Percentiles rank a stretch among this genome's conserved stretches.
Evolutionary conservation across 2,888 invertebrate species (phyloP).

Genomic region (Ypsolopha scabrella): DNA sequence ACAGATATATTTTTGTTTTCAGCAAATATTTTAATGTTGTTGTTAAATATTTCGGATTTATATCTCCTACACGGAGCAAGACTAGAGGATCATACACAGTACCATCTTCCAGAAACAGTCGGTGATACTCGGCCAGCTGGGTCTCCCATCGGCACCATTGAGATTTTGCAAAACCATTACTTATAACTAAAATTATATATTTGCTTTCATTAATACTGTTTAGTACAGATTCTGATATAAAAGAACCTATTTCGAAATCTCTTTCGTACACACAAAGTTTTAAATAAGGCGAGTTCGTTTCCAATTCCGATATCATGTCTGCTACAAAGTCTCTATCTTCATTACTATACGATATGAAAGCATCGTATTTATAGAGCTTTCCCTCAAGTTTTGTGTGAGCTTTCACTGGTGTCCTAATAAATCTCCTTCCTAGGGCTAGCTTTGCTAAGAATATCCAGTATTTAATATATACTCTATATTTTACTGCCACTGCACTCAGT

Average conservation of each 20-base stretch:
- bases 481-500: constrained; percentile 32
- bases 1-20: constrained; percentile 74
- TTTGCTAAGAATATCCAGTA: constrained; percentile 70
- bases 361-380: constrained; percentile 64
- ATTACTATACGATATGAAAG: constrained; percentile 72
- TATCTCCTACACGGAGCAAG: constrained; percentile 72
- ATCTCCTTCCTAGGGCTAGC: constrained; percentile 55
- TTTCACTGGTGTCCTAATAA: constrained; percentile 29
- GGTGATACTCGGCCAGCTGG: constrained; percentile 75
- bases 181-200: constrained; percentile 75
- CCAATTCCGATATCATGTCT: constrained; percentile 70
- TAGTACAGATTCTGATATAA: constrained; percentile 75
- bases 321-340: constrained; percentile 73
- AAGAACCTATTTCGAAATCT: constrained; percentile 74
- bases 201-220: constrained; percentile 74
- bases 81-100: constrained; percentile 70
- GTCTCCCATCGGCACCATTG: constrained; percentile 82
- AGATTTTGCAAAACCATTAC: constrained; percentile 76
- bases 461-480: constrained; percentile 59
- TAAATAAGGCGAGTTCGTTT: constrained; percentile 68
- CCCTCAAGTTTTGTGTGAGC: constrained; percentile 17
- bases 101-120: constrained; percentile 71
- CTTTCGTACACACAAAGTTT: constrained; percentile 78
- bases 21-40: constrained; percentile 72
- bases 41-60: constrained; percentile 65